phyloP scores from a whole-genome alignment of 2,888 invertebrate genomes.

The Ypsolopha scabrella region DNA sequence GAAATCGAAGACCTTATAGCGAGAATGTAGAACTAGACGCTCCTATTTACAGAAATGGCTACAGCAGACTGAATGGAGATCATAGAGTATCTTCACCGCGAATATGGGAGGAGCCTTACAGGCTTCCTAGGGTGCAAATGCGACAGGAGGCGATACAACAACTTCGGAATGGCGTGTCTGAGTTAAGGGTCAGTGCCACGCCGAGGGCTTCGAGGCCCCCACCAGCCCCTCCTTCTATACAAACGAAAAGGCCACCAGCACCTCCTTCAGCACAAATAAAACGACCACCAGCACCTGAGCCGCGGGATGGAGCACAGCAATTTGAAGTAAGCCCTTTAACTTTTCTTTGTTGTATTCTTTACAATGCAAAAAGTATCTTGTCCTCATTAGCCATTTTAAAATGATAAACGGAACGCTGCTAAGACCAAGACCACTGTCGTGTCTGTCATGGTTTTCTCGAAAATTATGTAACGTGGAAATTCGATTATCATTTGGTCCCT shows the following conservation, averaged over 20 bases:
- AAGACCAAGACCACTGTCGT: too few species aligned
- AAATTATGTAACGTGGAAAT: too few species aligned
- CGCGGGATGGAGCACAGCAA: conserved; percentile 43
- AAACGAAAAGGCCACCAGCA: conserved; percentile 10
- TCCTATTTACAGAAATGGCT: conserved; percentile 49
- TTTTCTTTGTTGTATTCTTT: too few species aligned
- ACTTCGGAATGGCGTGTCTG: conserved; percentile 48
- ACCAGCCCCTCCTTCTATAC: conserved; percentile 37
- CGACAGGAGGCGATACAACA: conserved; percentile 52
- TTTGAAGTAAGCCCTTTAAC: conserved; percentile 39
- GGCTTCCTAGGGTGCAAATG: conserved; percentile 50
- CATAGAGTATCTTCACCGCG: conserved; percentile 24
- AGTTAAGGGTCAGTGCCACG: conserved; percentile 53
- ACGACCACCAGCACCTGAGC: conserved; percentile 52
- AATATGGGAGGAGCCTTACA: conserved; percentile 59
- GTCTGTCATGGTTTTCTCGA: too few species aligned
- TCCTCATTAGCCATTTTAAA: too few species aligned
- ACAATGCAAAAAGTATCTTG: too few species aligned
- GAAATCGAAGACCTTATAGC: conserved; percentile 54
- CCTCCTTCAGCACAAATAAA: conserved; percentile 17
- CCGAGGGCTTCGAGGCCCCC: conserved; percentile 52
- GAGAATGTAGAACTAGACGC: conserved; percentile 56
- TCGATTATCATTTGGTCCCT: too few species aligned
- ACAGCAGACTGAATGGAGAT: conserved; percentile 38
- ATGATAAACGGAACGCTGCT: too few species aligned